Percentiles rank a stretch among this genome's conserved stretches.
These are phyloP conservation scores for Luehdorfia chinensis DNA, from an alignment of 1,140 invertebrate genomes.

Conservation along the genomic window DNA sequence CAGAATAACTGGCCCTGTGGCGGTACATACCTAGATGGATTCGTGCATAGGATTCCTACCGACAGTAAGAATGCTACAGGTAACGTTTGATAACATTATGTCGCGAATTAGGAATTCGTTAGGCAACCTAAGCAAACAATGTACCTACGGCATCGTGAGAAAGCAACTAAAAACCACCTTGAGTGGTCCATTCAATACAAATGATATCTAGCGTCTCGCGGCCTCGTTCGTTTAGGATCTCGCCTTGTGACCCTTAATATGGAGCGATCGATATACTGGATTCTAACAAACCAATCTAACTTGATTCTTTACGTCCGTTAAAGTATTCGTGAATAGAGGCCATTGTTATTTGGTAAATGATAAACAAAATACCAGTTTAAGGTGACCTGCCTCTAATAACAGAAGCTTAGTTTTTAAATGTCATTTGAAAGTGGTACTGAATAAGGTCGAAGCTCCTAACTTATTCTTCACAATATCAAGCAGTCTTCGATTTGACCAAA, in stretches of 20 bases:
- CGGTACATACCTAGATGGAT: too few species aligned
- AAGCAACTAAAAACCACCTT: slow-evolving; percentile 19
- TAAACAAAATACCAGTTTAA: neutral
- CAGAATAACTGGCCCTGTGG: too few species aligned
- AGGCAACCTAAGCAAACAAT: too few species aligned
- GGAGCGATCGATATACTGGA: slow-evolving; percentile 28
- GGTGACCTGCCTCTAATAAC: slow-evolving; percentile 9
- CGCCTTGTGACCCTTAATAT: slow-evolving; percentile 40
- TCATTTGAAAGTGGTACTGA: slow-evolving; percentile 13
- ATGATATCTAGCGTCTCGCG: slow-evolving; percentile 17
- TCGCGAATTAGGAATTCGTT: too few species aligned
- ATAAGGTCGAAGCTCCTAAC: slow-evolving; percentile 38
- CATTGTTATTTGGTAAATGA: slow-evolving; percentile 1
- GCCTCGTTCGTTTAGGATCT: slow-evolving; percentile 30
- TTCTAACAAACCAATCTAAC: slow-evolving; percentile 18
- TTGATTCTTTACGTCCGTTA: neutral
- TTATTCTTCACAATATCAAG: slow-evolving; percentile 33
- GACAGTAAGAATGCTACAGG: too few species aligned
- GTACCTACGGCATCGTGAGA: slow-evolving; percentile 25
- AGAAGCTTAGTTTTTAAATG: neutral
- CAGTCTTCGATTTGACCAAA: slow-evolving; percentile 49
- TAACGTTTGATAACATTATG: too few species aligned
- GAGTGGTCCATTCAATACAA: slow-evolving; percentile 15
- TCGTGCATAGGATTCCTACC: too few species aligned
- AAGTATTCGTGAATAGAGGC: neutral